Percentiles rank a stretch among this genome's conserved stretches.
Evolutionary conservation across 2,113 vertebrate species (phyloP).

Genomic region (Mugil cephalus): DNA sequence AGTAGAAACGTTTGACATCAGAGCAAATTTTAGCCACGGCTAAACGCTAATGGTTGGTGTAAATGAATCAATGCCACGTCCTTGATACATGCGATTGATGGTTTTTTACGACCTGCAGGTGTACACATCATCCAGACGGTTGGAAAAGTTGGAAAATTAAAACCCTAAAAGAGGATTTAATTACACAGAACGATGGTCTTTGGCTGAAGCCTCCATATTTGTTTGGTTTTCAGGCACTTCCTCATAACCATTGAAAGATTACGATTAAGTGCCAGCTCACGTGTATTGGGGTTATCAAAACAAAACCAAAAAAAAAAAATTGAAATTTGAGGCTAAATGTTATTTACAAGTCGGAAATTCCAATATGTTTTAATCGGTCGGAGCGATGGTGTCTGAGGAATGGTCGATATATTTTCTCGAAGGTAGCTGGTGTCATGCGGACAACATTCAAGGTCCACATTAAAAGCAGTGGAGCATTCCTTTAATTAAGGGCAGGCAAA

Average conservation of each 20-base stretch:
- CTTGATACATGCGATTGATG: neutral
- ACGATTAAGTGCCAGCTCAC: neutral
- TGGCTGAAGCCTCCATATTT: neutral
- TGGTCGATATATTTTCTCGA: neutral
- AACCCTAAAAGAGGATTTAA: neutral
- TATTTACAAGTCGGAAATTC: neutral
- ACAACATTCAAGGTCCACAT: constrained; percentile 31
- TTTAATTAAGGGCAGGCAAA: constrained; percentile 62
- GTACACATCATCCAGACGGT: neutral
- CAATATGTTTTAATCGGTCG: neutral
- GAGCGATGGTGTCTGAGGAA: neutral
- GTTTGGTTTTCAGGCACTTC: constrained; percentile 3
- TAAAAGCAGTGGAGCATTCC: constrained; percentile 58
- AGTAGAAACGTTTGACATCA: neutral
- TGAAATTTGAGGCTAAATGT: neutral
- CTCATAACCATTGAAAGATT: neutral
- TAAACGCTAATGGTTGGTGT: neutral
- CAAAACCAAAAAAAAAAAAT: neutral
- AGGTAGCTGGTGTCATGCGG: neutral
- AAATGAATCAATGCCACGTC: neutral
- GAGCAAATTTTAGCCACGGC: neutral
- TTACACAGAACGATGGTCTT: neutral
- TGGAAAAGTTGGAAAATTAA: no score
- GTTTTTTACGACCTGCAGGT: neutral
- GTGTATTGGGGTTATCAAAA: neutral